These are phyloP conservation scores for Acronicta leporina DNA, from an alignment of 2,888 invertebrate genomes.

Conservation along the genomic window DNA sequence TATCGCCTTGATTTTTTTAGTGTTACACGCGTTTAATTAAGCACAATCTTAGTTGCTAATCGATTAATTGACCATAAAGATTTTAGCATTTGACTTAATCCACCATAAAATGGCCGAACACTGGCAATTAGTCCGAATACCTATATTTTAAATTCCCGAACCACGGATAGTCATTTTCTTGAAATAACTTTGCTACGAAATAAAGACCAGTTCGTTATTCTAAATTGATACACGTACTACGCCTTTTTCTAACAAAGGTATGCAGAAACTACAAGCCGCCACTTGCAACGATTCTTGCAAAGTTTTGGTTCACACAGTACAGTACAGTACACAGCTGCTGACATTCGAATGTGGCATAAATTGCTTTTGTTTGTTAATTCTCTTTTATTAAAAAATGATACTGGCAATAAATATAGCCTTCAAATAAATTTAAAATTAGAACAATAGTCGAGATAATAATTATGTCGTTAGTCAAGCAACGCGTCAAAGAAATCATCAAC, in stretches of 20 bases:
- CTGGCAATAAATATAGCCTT: conserved; percentile 20
- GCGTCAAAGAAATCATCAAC: conserved; percentile 78
- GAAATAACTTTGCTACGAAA: conserved; percentile 11
- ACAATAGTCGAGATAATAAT: conserved; percentile 52
- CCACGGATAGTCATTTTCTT: conserved; percentile 1
- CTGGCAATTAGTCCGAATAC: conserved; percentile 33
- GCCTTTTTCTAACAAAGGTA: too few relatives aligned
- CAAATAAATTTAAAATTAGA: conserved; percentile 32
- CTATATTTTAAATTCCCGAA: conserved; percentile 31
- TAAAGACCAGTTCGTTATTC: conserved; percentile 35
- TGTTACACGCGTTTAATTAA: conserved; percentile 31
- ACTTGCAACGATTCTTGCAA: too few relatives aligned
- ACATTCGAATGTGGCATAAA: too few relatives aligned
- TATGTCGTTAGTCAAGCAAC: conserved; percentile 61
- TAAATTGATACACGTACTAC: conserved; percentile 19
- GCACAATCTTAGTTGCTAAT: conserved; percentile 40
- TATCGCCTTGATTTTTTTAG: conserved; percentile 9
- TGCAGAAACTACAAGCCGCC: too few relatives aligned
- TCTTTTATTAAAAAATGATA: conserved; percentile 37
- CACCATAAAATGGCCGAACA: conserved; percentile 39
- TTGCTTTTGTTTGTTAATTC: too few relatives aligned
- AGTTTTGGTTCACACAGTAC: too few relatives aligned
- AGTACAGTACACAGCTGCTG: too few relatives aligned
- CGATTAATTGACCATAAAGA: conserved; percentile 52
- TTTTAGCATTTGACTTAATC: conserved; percentile 34